phyloP scores from a whole-genome alignment of 2,113 vertebrate species.

The Ascaphus truei region DNA sequence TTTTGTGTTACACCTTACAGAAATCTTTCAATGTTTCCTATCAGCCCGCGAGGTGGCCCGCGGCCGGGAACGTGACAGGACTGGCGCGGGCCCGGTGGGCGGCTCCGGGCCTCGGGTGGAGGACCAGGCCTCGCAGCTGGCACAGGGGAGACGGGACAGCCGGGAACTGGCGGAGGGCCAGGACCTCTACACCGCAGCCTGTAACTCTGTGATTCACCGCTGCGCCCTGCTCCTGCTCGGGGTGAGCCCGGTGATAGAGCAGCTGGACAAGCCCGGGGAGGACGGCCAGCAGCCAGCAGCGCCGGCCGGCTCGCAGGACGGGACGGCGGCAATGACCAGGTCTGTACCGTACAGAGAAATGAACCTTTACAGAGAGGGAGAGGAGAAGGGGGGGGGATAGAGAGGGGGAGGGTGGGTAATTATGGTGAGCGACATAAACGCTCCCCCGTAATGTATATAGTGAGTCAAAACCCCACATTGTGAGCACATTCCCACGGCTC shows the following conservation, averaged over 20 bases:
- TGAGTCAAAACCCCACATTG: no score
- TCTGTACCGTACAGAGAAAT: no score
- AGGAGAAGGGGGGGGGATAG: no score
- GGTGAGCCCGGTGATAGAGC: constrained; percentile 81
- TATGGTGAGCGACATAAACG: no score
- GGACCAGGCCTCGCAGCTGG: constrained; percentile 69
- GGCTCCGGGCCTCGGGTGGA: constrained; percentile 65
- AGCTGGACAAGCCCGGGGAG: constrained; percentile 73
- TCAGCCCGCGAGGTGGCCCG: constrained; percentile 94
- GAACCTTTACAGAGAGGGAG: no score
- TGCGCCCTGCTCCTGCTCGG: constrained; percentile 88
- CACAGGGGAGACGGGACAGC: constrained; percentile 78
- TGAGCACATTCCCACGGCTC: no score
- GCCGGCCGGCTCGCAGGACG: constrained; percentile 66
- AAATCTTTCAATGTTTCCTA: constrained; percentile 99
- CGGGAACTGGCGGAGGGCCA: constrained; percentile 81
- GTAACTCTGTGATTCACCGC: constrained; percentile 94
- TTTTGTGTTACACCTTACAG: constrained; percentile 78
- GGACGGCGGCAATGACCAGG: constrained; percentile 88
- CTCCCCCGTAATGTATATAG: no score
- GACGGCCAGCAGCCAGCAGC: constrained; percentile 67
- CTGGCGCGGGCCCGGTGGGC: constrained; percentile 60
- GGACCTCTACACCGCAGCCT: constrained; percentile 92
- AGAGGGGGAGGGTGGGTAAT: no score
- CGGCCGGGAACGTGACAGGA: constrained; percentile 83